Conservation (phyloP, 2,888 invertebrate genomes). For the Synergus laeviventris region DNA sequence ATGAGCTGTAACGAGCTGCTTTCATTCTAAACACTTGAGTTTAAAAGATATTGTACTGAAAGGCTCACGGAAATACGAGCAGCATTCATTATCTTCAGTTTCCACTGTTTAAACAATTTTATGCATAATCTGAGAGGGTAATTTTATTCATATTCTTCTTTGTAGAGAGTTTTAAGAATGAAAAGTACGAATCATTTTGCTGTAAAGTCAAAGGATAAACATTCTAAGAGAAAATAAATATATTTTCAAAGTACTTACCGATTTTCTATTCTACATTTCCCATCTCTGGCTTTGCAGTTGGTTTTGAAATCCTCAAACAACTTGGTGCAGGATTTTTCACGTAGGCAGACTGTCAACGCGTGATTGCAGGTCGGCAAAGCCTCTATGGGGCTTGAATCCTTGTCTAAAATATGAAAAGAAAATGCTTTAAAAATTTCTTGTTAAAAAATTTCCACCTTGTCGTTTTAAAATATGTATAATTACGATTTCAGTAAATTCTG, state of each 20-base stretch:
- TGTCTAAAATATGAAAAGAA: constrained; percentile 80
- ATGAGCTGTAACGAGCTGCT: constrained; percentile 35
- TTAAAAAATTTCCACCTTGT: not conserved
- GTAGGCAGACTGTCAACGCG: constrained; percentile 90
- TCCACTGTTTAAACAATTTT: not conserved
- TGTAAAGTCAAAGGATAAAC: no score
- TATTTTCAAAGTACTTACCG: constrained; percentile 80
- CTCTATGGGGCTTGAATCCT: constrained; percentile 92
- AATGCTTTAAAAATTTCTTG: not conserved
- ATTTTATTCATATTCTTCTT: not conserved
- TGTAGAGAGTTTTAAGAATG: no score
- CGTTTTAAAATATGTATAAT: not conserved
- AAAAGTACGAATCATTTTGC: no score
- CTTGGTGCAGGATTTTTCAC: constrained; percentile 87
- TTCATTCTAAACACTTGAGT: constrained; percentile 1
- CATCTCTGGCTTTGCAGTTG: constrained; percentile 90
- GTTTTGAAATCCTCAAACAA: constrained; percentile 91
- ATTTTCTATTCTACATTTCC: constrained; percentile 92
- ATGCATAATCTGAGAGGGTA: not conserved
- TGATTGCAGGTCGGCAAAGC: constrained; percentile 94
- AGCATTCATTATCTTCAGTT: not conserved
- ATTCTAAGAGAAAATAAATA: no score
- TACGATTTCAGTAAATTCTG: not conserved
- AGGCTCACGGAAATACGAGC: not conserved
- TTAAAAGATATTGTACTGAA: constrained; percentile 1